Evolutionary conservation across 2,113 vertebrate species (phyloP), one percentile per base, ranked within the genome.

Genomic region (Oreotragus oreotragus): DNA sequence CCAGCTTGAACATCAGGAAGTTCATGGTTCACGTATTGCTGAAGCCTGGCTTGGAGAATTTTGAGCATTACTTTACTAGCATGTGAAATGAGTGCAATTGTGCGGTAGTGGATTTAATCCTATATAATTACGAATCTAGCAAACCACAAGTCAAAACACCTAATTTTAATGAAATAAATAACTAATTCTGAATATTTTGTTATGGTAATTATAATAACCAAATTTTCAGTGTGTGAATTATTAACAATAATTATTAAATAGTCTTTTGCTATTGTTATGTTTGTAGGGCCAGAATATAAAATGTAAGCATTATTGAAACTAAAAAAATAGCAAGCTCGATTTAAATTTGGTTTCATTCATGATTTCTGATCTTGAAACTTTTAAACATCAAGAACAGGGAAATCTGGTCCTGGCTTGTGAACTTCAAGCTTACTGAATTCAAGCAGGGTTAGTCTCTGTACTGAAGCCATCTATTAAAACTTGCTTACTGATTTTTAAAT

Each of bases 111-210:
- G 15, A 88, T 88, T 60, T 94, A 47, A 3, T 6, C 17, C 27
- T 76, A 84, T 58, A 36, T 85, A 90, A 94, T 91, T 81, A 55
- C 19, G 89, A 93, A 49, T 7, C 15, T 92, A 45, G 39, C 88
- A 88, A 51, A 55, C 7, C 3, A 11, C 39, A 55, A 27, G 17
- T 89, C 85, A 33, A 85, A 94, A 91, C 21, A 81, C 6, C n/a
- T 90, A 51, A 94, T 94, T 95, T 94, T n/a, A 94, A 33, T 89
- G 25, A 28, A 94, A 88, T 76, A 64, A 84, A 70, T 93, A 70
- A 30, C 28, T 88, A 83, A 84, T 55, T 96, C n/a, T 91, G n/a
- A 84, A 91, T 39, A 76, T 3, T 90, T 96, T 95, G 19, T 92
- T 39, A n/a, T 36, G 76, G 64, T 51, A 86, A 83, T 70, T 92